Base-by-base conservation (phyloP, 23 tunicate genomes). In the Halocynthia aurantium region DNA sequence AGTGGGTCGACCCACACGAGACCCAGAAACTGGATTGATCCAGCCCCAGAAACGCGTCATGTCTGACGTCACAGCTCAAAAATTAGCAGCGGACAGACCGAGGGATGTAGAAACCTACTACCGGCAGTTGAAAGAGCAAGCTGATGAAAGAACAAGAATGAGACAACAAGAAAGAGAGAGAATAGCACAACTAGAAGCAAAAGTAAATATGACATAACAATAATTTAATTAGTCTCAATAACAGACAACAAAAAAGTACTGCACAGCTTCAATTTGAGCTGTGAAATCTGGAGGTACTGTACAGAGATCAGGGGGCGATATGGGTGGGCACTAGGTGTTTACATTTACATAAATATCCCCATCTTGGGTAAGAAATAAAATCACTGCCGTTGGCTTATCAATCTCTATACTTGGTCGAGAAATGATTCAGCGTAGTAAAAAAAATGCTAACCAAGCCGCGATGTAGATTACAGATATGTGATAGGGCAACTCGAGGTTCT, bases 41-140 rank as follows among this genome's bases (percentile, higher is more conserved):
- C 90, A 85, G 31, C 96, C 96, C 10, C 96, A 89, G 63, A 89
- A 89, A 76, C 88, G 96, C 8, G 81, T 89, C 62, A 89, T 89
- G 96, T 84, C 88, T 53, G 96, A 89, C 83, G 96, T 89, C 68
- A 89, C 96, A 68, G 96, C 96, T 12, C 96, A 89, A 83, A 88
- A 88, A 67, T 83, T 88, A 49, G 87, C 81, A 20, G 20, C 62
- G 7, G 88, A 83, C 57, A 77, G 95, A 21, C 95, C 95, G 9
- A 52, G 87, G 52, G 86, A 88, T 55, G 87, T 84, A 6, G 96
- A 89, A 55, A 70, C 75, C 22, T 89, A 89, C 62, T 89, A 84
- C 71, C 82, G 82, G 55, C 85, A 84, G 52, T 75, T 89, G 17
- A 87, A 89, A 70, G 77, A 75, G 64, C 88, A 85, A 87, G 96